These are phyloP conservation scores for Epinephelus lanceolatus DNA, from an alignment of 2,113 vertebrate species.

Conservation along the genomic window DNA sequence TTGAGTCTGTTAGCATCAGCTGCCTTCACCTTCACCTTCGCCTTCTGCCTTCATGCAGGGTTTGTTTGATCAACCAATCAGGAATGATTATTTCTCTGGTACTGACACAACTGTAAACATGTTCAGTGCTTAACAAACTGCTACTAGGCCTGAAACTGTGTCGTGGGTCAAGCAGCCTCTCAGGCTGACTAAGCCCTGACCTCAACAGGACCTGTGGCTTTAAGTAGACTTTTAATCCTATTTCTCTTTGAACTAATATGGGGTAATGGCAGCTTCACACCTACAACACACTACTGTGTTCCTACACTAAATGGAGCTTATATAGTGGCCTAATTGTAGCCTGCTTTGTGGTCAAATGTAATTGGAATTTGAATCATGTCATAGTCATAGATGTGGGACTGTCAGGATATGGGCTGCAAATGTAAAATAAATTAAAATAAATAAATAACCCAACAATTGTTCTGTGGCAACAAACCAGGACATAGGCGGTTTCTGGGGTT, in stretches of 20 bases:
- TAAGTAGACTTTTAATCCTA: constrained; percentile 74
- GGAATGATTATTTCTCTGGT: constrained; percentile 1
- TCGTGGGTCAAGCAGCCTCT: constrained; percentile 41
- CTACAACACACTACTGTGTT: not conserved
- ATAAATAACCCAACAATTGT: not conserved
- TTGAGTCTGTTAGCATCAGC: too few species aligned
- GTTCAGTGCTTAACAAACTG: not conserved
- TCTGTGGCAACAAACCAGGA: not conserved
- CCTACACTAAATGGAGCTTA: not conserved
- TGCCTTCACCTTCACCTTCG: too few species aligned
- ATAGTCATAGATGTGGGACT: not conserved
- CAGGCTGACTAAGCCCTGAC: constrained; percentile 60
- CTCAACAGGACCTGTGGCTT: constrained; percentile 44
- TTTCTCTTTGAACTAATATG: constrained; percentile 59
- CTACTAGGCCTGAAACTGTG: constrained; percentile 21
- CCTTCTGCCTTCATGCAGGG: too few species aligned
- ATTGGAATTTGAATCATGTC: not conserved
- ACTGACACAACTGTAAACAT: not conserved
- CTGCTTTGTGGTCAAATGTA: not conserved
- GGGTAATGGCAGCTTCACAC: constrained; percentile 14
- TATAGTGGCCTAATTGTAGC: not conserved
- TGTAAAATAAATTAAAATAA: not conserved
- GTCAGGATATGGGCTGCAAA: not conserved
- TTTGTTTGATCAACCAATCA: constrained; percentile 6
- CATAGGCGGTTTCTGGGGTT: not conserved